Percentiles rank a stretch among this genome's conserved stretches.
phyloP scores from a whole-genome alignment of 2,797 vertebrate genomes.

The Tragelaphus eurycerus region DNA sequence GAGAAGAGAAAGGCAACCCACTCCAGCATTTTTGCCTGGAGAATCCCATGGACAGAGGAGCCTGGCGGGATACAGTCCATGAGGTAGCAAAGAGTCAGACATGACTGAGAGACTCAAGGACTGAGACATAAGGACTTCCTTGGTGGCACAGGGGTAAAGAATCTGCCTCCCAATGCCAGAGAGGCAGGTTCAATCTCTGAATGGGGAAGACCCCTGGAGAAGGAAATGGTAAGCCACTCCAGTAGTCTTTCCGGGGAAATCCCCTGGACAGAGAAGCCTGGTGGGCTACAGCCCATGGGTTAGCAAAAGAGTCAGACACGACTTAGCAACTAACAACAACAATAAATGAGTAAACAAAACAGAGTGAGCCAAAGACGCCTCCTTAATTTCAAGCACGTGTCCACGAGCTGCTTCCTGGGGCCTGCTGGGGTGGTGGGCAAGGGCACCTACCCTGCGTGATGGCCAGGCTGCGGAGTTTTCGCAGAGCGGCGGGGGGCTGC shows the following conservation, averaged over 20 bases:
- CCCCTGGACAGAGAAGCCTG: not conserved
- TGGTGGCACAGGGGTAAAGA: not conserved
- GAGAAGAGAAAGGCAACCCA: not conserved
- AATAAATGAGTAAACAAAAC: not conserved
- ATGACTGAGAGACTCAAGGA: accelerated
- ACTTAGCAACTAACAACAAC: not conserved
- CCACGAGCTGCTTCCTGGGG: not conserved
- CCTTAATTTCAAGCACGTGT: not conserved
- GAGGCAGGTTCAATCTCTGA: not conserved
- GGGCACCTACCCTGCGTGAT: conserved; percentile 88
- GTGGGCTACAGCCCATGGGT: not conserved
- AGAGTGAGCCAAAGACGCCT: not conserved
- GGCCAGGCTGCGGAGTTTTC: conserved; percentile 93
- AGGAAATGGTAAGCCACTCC: not conserved
- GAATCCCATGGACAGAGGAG: not conserved
- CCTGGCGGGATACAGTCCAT: not conserved
- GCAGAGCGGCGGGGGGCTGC: conserved; percentile 84
- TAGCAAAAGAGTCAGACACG: not conserved
- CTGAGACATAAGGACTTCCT: not conserved
- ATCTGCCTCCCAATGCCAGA: not conserved
- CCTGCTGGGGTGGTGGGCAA: accelerated
- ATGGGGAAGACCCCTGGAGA: not conserved
- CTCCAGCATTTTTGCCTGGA: not conserved
- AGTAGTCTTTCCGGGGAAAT: not conserved
- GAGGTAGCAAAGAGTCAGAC: not conserved